These are phyloP conservation scores for Brachionus koreanus DNA, from an alignment of 1,140 invertebrate genomes.

Conservation along the genomic window DNA sequence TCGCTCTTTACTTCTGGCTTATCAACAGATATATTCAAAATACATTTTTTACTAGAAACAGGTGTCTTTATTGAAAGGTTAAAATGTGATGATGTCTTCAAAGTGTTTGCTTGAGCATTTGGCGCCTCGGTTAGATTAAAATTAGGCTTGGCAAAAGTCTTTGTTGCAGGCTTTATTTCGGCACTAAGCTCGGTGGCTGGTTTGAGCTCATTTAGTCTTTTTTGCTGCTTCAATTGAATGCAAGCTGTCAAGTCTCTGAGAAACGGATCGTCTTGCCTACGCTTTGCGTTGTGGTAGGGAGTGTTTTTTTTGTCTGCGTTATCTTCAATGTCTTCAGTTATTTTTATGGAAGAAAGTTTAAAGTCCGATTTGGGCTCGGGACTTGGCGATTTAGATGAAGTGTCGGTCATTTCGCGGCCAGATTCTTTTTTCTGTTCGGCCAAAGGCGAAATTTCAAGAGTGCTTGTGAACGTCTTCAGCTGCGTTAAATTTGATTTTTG, in stretches of 20 bases:
- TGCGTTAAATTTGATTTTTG: neutral
- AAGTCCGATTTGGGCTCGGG: neutral
- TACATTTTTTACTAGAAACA: conserved; percentile 12
- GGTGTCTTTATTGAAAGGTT: conserved; percentile 7
- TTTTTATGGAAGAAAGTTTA: neutral
- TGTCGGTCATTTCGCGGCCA: neutral
- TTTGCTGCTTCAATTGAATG: conserved; percentile 38
- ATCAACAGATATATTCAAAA: conserved; percentile 1
- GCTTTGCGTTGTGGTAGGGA: neutral
- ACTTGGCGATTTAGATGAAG: neutral
- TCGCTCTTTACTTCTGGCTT: neutral
- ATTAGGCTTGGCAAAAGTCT: conserved; percentile 14
- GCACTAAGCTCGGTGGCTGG: neutral
- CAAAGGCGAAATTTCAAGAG: neutral
- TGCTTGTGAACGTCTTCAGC: neutral
- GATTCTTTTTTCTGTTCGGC: neutral
- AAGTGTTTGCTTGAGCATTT: neutral
- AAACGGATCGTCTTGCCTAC: conserved; percentile 23
- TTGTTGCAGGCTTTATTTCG: neutral
- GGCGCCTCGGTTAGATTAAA: neutral
- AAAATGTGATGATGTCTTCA: conserved; percentile 13
- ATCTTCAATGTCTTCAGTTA: neutral
- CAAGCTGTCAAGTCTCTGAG: conserved; percentile 25
- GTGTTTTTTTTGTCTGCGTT: neutral
- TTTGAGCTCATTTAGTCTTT: neutral